Percentiles rank a stretch among this genome's conserved stretches.
Evolutionary conservation across 2,888 invertebrate species (phyloP).

Genomic region (Plagodis pulveraria): DNA sequence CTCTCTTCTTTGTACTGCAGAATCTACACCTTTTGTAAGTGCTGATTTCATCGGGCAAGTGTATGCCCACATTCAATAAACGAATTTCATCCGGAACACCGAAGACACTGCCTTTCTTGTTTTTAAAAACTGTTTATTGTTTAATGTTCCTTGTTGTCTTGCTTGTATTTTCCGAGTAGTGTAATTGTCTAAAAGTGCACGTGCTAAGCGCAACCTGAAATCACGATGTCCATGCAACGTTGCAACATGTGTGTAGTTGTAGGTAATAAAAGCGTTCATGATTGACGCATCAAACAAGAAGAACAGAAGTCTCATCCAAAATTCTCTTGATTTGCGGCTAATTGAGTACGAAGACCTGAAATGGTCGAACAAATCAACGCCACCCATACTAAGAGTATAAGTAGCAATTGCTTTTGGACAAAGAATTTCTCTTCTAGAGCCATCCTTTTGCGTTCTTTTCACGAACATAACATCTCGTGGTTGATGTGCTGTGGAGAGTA

Average conservation of each 20-base stretch:
- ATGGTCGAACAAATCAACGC: constrained; percentile 52
- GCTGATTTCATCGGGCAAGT: constrained; percentile 42
- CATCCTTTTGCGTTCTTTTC: constrained; percentile 51
- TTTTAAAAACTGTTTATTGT: constrained; percentile 28
- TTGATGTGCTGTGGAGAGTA: constrained; percentile 42
- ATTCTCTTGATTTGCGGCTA: constrained; percentile 46
- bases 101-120: constrained; percentile 38
- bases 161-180: constrained; percentile 4
- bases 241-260: constrained; percentile 31
- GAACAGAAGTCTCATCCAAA: constrained; percentile 48
- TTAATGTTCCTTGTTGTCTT: too few relatives aligned
- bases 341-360: constrained; percentile 50
- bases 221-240: constrained; percentile 21
- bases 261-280: too few relatives aligned
- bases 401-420: constrained; percentile 48
- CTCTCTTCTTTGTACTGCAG: constrained; percentile 41
- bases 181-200: constrained; percentile 23
- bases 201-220: constrained; percentile 26
- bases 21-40: constrained; percentile 49
- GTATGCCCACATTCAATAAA: constrained; percentile 46
- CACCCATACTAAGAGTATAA: constrained; percentile 50
- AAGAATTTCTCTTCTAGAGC: constrained; percentile 43
- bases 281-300: constrained; percentile 41
- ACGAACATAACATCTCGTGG: constrained; percentile 35
- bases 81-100: constrained; percentile 50